phyloP scores from a whole-genome alignment of 1,140 invertebrate genomes.

The Anastrepha obliqua region DNA sequence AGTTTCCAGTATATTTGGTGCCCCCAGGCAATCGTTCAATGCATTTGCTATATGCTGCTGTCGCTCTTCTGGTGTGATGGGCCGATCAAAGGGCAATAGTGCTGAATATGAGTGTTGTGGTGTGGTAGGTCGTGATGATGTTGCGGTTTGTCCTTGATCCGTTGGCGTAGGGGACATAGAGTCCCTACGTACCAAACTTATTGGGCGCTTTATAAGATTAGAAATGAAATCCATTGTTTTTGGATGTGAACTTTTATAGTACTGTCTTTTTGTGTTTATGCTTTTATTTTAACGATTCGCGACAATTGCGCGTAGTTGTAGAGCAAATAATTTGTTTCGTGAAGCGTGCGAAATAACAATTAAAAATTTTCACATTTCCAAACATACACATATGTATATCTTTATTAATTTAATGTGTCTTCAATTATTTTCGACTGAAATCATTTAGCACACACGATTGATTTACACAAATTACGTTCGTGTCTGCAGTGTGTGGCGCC shows the following conservation, averaged over 20 bases:
- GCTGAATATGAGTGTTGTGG: constrained; percentile 7
- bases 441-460: constrained; percentile 32
- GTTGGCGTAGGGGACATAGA: neutral
- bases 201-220: constrained; percentile 67
- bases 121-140: neutral
- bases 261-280: neutral
- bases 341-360: too few species aligned
- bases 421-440: neutral
- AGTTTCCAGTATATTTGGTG: constrained; percentile 7
- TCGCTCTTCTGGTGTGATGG: neutral
- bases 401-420: neutral
- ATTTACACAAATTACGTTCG: neutral
- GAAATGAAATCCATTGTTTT: constrained; percentile 68
- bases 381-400: neutral
- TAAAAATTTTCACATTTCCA: neutral
- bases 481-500: neutral
- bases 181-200: constrained; percentile 60
- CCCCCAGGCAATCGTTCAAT: neutral
- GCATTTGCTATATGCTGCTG: neutral
- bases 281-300: too few species aligned
- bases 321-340: too few species aligned
- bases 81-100: neutral
- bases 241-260: neutral
- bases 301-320: too few species aligned
- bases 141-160: neutral